A percentile compares a stretch with the other conserved stretches of the same genome.
phyloP scores from a whole-genome alignment of 2,797 vertebrate species.

The Tokudaia muenninki region DNA sequence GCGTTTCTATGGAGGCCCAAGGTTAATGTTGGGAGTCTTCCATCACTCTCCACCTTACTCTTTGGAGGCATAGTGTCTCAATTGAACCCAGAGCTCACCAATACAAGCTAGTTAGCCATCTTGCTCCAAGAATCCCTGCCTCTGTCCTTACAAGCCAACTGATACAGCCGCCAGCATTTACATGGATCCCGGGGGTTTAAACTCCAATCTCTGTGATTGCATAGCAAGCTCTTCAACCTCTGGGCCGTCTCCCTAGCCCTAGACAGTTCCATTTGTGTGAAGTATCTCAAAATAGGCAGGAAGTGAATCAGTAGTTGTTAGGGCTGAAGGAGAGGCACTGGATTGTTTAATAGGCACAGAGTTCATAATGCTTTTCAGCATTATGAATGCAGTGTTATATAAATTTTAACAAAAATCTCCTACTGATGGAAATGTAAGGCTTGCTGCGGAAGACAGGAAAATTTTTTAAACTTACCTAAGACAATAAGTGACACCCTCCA shows the following conservation, averaged over 20 bases:
- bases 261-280: background rate
- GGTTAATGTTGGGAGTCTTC: background rate
- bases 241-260: background rate
- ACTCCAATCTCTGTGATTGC: background rate
- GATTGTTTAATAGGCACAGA: background rate
- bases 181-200: background rate
- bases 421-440: background rate
- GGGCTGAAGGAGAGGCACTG: background rate
- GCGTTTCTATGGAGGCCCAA: background rate
- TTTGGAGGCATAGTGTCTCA: background rate
- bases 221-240: background rate
- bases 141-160: background rate
- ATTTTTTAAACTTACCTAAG: conserved; percentile 40
- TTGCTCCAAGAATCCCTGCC: background rate
- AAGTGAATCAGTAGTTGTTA: background rate
- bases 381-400: background rate
- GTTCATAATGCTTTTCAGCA: background rate
- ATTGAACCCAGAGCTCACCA: background rate
- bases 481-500: background rate
- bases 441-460: background rate
- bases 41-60: background rate
- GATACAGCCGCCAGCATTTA: background rate
- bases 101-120: background rate
- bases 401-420: conserved; percentile 36
- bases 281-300: background rate